A percentile compares a stretch with the other conserved stretches of the same genome.
Evolutionary conservation across 2,113 vertebrate genomes (phyloP).

Genomic region (Centropus bengalensis): DNA sequence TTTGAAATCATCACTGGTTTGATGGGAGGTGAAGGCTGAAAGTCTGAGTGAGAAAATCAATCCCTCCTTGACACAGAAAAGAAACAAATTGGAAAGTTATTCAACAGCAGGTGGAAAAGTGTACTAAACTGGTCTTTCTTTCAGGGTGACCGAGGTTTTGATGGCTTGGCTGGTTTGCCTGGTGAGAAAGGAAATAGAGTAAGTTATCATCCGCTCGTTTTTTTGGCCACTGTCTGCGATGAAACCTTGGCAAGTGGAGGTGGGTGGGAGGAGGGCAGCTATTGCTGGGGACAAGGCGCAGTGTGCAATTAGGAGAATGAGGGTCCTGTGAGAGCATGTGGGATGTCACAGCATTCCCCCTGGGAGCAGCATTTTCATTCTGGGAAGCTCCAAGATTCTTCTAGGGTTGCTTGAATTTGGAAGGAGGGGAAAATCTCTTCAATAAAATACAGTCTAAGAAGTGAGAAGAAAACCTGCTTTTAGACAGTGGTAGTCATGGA

Average conservation of each 20-base stretch:
- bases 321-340: accelerated
- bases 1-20: background rate
- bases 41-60: background rate
- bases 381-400: background rate
- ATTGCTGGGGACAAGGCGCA: background rate
- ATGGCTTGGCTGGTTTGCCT: conserved; percentile 92
- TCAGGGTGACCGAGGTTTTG: conserved; percentile 96
- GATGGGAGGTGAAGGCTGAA: background rate
- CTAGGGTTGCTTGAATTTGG: background rate
- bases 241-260: background rate
- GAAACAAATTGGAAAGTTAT: background rate
- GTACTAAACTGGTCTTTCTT: background rate
- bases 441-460: background rate
- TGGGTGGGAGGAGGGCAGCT: background rate
- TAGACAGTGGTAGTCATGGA: accelerated
- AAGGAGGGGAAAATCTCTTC: accelerated
- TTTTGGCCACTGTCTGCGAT: accelerated
- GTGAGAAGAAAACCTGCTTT: background rate
- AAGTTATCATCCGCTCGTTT: conserved; percentile 33
- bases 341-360: background rate
- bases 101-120: background rate
- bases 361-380: background rate
- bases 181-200: conserved; percentile 98
- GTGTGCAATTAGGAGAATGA: background rate
- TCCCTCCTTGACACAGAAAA: background rate